Evolutionary conservation across 2,113 vertebrate genomes (phyloP), one percentile per base, ranked within the genome.

Genomic region (Nannobrachium achirus): DNA sequence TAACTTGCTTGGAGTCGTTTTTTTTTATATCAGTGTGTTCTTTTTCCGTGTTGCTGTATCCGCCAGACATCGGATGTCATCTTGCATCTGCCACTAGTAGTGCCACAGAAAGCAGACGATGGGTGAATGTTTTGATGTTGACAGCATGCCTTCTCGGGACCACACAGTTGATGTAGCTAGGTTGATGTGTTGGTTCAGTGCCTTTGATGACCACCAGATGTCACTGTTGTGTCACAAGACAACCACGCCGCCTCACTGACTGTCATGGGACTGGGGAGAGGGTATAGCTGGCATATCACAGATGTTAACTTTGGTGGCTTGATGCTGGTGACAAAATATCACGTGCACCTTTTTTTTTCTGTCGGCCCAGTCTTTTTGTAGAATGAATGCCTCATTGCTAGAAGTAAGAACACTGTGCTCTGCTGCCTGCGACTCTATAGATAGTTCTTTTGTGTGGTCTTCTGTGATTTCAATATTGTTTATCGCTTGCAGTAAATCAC

Each of bases 191-290:
- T 4, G 55, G 39, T 60, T 49, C 62, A 64, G 15, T 78, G 15
- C 65, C 11, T 10, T 1, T 0, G 7, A 10, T 7, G 52, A 60
- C 88, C 91, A 88, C 86, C 53, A 85, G 89, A 74, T 85, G 91
- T 90, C 89, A 76, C 83, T 91, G 85, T 84, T 56, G 80, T 41
- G 56, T 75, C 4, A 52, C 63, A 13, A 55, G 45, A 72, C 44
- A 64, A 67, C 15, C 45, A 4, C 4, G 8, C 4, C 25, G 18
- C 48, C 8, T 56, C 25, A 33, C 25, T 33, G 25, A 42, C 38
- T 3, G 10, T 11, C 11, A 16, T 48, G 75, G 56, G 79, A 70
- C 68, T 63, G 66, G 44, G 67, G 42, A 38, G 20, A 55, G 10
- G 50, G 63, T 63, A 33, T n/a, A n/a, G n/a, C n/a, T n/a, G n/a